Evolutionary conservation across 2,888 invertebrate genomes (phyloP), one percentile per base, ranked within the genome.

Genomic region (Dorcus hopei): DNA sequence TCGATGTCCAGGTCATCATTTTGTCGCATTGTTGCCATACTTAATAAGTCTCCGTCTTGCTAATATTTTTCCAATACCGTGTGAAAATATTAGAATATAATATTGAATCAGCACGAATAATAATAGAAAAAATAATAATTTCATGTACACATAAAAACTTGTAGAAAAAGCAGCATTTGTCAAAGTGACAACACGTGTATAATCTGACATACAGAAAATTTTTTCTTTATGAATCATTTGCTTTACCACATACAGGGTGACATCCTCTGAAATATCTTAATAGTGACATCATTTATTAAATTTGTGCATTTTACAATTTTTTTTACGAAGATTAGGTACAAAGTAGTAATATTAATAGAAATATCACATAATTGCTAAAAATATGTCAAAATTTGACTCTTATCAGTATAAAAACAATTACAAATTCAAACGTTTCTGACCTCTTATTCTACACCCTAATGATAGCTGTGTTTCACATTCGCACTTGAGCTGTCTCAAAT

Each of bases 381-480:
- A 45, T 9, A 45, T 42, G 42, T 42, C 42, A 42, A 33, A 33
- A 33, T 42, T 19, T 42, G 42, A 49, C 11, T 16, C 58, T 52
- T 49, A 55, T 38, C 16, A 51, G 47, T 52, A 9, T 49, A 57
- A n/a, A 38, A 43, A 55, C 49, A 23, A 41, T 56, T 63, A 71
- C 43, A 68, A 65, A 61, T 67, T 72, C 59, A 73, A 61, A 52
- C 68, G 68, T 64, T 74, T 75, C 50, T 75, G 70, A 3, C 76
- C 76, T 59, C 75, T 64, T 11, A 77, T 71, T 59, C 80, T 74
- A 68, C 77, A 80, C 39, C 80, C 82, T 50, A 79, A 68, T 57
- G 78, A 74, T 9, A 83, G 71, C 68, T 83, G 83, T 57, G 79
- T 79, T 62, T 83, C 83, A 8, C 81, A 81, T 41, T 80, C 82